Evolutionary conservation across 1,140 invertebrate genomes (phyloP), one percentile per base, ranked within the genome.

Genomic region (Papilio xuthus): DNA sequence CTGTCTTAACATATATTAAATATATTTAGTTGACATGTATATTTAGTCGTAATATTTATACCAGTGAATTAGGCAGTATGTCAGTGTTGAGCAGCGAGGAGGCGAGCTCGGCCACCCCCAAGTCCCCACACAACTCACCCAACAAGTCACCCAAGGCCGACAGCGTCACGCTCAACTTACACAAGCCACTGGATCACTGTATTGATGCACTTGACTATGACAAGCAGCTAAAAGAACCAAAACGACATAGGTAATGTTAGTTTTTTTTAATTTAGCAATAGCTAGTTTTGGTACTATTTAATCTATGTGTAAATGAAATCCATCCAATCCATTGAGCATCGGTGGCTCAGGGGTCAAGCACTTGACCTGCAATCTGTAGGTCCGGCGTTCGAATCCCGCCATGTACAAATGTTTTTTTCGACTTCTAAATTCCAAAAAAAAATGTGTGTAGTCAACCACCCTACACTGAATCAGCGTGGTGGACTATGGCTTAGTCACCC

Each of bases 11-110:
- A 10, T 13, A 47, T 15, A 10, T 47, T 47, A 1, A 50, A 18
- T 50, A 18, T 50, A 1, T 47, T 47, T 47, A 10, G 8, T 47
- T 63, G 60, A 63, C 13, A 60, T 60, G 20, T 23, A 60, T 15
- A 60, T 60, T 63, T n/a, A 28, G 56, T 3, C 4, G 10, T 63
- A 26, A 12, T 37, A 44, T 20, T 3, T 23, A 23, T 82, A 74
- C 15, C 80, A 93, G 91, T 23, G 85, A 91, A 42, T 69, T 93
- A 42, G 90, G 87, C 2, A 86, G 87, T 7, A 84, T 85, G 8
- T 90, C 89, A 0, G 53, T 88, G 15, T 78, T 82, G 2, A 86
- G 89, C 83, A 81, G 87, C 0, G 90, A 93, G 0, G 87, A 91
- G 7, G 87, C 86, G 67, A 90, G 86, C 0, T 84, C 84, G 12